A percentile compares a stretch with the other conserved stretches of the same genome.
These are phyloP conservation scores for Aplidium turbinatum DNA, from an alignment of 23 tunicate species.

Conservation along the genomic window DNA sequence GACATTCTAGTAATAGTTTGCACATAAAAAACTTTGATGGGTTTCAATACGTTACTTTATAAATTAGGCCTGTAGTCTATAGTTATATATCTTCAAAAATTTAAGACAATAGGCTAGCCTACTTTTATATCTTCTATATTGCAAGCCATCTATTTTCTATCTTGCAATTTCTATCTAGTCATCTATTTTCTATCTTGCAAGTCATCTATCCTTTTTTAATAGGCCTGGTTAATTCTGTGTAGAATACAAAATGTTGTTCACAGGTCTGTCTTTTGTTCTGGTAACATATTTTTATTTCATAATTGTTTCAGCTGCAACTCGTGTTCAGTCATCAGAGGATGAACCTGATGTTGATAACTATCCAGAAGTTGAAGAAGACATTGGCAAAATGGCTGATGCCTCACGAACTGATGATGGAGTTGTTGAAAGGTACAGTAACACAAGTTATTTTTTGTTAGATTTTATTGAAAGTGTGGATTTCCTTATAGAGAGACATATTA, in stretches of 20 bases:
- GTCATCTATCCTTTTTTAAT: too few relatives aligned
- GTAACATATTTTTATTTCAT: background rate
- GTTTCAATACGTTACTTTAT: background rate
- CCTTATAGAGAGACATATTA: too few relatives aligned
- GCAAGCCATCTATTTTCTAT: background rate
- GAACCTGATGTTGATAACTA: constrained; percentile 46
- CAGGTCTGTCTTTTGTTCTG: background rate
- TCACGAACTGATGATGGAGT: constrained; percentile 99
- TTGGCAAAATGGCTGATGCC: constrained; percentile 78
- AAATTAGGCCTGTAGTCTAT: background rate
- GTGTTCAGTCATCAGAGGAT: constrained; percentile 59
- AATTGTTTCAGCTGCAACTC: constrained; percentile 25
- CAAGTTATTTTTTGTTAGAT: background rate
- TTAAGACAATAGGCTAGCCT: background rate
- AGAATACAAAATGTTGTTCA: background rate
- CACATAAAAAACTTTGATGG: background rate
- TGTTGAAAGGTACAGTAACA: constrained; percentile 58
- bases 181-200: too few relatives aligned
- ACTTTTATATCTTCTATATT: background rate
- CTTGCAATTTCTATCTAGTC: too few relatives aligned
- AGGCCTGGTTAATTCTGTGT: too few relatives aligned
- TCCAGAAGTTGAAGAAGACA: constrained; percentile 84
- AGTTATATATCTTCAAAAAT: background rate
- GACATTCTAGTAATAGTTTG: background rate
- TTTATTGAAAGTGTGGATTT: background rate